phyloP scores from a whole-genome alignment of 2,797 vertebrate genomes.

The Carapus acus region DNA sequence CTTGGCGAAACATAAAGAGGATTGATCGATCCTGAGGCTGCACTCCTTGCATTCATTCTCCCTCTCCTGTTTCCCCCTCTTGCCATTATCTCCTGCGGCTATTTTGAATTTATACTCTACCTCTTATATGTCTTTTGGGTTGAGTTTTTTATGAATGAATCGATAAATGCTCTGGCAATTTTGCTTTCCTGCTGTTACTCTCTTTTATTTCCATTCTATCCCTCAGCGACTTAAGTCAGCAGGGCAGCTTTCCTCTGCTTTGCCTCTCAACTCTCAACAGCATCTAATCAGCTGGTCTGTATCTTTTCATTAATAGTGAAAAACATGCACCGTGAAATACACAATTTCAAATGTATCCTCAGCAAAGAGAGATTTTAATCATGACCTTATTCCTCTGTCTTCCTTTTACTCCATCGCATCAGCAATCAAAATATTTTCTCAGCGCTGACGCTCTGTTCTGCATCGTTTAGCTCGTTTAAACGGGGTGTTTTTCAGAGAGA shows the following conservation, averaged over 20 bases:
- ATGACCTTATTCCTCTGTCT: too few relatives aligned
- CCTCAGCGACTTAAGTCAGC: slow-evolving; percentile 53
- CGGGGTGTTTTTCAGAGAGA: slow-evolving; percentile 32
- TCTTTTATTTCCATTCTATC: slow-evolving; percentile 45
- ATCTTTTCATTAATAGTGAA: slow-evolving; percentile 29
- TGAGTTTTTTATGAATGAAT: slow-evolving; percentile 12
- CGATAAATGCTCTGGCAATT: slow-evolving; percentile 15
- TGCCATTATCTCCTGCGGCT: slow-evolving; percentile 1
- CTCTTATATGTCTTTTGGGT: slow-evolving; percentile 13
- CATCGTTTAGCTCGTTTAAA: slow-evolving; percentile 36
- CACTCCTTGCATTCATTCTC: slow-evolving; percentile 10
- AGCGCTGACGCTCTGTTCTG: background rate
- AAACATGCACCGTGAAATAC: too few relatives aligned
- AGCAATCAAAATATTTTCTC: background rate
- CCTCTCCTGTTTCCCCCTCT: slow-evolving; percentile 3
- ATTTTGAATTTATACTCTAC: slow-evolving; percentile 15
- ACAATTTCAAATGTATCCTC: too few relatives aligned
- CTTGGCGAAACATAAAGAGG: slow-evolving; percentile 21
- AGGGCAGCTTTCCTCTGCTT: slow-evolving; percentile 54
- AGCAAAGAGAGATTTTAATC: too few relatives aligned
- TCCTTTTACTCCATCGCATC: background rate
- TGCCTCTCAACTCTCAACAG: slow-evolving; percentile 56
- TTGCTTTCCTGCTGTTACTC: slow-evolving; percentile 35
- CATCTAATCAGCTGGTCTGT: slow-evolving; percentile 63
- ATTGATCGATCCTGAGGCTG: slow-evolving; percentile 1